Conservation (phyloP, 2,797 vertebrate species). For the Xenentodon cancila region DNA sequence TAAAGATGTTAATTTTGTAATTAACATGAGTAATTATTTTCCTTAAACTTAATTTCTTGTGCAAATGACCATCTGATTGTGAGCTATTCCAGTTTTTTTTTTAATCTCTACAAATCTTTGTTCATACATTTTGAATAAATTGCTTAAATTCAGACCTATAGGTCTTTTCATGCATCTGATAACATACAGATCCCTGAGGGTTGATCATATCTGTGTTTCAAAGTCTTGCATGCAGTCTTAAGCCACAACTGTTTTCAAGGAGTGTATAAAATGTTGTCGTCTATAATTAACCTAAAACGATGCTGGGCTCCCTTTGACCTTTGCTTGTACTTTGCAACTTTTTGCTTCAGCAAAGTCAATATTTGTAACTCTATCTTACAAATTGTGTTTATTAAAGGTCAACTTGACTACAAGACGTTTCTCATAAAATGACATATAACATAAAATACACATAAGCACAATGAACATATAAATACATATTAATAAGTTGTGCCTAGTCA, state of each 20-base stretch:
- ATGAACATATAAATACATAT: slow-evolving; percentile 17
- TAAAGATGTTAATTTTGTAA: neutral
- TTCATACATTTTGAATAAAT: neutral
- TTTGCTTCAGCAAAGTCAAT: too few species aligned
- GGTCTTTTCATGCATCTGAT: neutral
- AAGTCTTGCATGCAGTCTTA: too few species aligned
- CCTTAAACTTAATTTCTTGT: neutral
- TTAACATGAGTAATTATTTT: neutral
- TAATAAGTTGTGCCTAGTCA: too few species aligned
- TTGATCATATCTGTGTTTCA: too few species aligned
- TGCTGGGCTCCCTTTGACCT: too few species aligned
- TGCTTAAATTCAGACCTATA: neutral
- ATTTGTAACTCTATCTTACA: too few species aligned
- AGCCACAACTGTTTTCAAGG: too few species aligned
- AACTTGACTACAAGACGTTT: neutral
- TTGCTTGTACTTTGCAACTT: too few species aligned
- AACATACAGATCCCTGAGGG: too few species aligned
- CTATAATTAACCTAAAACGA: too few species aligned
- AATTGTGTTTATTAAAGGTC: slow-evolving; percentile 19
- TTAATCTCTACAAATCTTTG: neutral
- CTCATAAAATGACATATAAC: neutral
- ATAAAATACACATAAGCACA: too few species aligned
- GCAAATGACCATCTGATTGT: neutral
- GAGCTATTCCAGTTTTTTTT: neutral
- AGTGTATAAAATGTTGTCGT: too few species aligned